These are phyloP conservation scores for Chaetophractus vellerosus DNA, from an alignment of 2,797 vertebrate genomes.

Conservation along the genomic window DNA sequence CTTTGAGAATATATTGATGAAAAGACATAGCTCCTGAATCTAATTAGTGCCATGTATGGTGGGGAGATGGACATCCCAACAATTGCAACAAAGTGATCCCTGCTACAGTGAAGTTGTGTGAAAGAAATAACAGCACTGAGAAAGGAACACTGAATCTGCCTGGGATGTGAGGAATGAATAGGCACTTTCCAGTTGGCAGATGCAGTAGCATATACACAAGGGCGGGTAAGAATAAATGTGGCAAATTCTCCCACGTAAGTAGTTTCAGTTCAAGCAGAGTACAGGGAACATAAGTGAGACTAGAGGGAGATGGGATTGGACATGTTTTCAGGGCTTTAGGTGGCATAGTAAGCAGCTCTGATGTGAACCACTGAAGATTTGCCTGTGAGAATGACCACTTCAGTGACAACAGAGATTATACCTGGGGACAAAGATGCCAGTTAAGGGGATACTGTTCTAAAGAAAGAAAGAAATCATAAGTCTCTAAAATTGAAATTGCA, in stretches of 20 bases:
- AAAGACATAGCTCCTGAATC: not conserved
- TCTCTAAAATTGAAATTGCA: not conserved
- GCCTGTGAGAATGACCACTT: not conserved
- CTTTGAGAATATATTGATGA: conserved; percentile 16
- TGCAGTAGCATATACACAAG: not conserved
- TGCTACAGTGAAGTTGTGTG: not conserved
- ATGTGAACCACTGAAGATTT: not conserved
- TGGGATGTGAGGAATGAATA: not conserved
- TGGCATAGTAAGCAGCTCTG: not conserved
- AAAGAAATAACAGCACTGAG: not conserved
- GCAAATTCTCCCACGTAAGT: not conserved
- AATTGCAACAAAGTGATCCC: not conserved
- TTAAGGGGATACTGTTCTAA: not conserved
- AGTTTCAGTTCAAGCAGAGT: not conserved
- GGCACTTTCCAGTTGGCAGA: not conserved
- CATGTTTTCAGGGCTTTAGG: not conserved
- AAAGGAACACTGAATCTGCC: not conserved
- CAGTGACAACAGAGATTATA: not conserved
- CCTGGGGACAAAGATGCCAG: not conserved
- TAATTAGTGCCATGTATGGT: not conserved
- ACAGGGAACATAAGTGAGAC: not conserved
- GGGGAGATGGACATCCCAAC: not conserved
- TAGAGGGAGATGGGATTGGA: not conserved
- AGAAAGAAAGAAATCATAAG: not conserved
- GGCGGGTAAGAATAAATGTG: not conserved